Conservation (phyloP, 2,113 vertebrate genomes). For the Varanus salvator region DNA sequence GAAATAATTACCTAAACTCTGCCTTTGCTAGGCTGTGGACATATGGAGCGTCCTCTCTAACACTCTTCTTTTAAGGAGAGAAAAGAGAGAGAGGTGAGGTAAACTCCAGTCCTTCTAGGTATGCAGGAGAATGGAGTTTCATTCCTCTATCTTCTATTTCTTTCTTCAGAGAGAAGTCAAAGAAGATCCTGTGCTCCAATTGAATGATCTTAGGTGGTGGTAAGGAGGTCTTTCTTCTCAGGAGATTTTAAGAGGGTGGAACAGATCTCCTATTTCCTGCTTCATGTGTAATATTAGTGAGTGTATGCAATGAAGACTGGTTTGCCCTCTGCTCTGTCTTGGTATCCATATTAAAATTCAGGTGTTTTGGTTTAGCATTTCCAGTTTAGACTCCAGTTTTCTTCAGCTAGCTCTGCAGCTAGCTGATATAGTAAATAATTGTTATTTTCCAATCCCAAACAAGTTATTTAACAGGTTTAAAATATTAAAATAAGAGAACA, state of each 20-base stretch:
- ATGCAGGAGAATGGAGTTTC: neutral
- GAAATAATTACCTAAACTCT: neutral
- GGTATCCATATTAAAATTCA: too few species aligned
- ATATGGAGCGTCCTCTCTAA: too few species aligned
- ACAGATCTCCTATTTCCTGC: neutral
- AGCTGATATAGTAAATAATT: neutral
- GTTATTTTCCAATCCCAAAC: neutral
- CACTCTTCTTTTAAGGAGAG: neutral
- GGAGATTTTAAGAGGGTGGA: neutral
- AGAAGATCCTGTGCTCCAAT: neutral
- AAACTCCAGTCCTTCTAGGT: neutral
- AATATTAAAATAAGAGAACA: conserved; percentile 23
- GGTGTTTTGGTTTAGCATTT: neutral
- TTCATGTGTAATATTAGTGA: neutral
- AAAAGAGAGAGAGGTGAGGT: neutral
- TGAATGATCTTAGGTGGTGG: too few species aligned
- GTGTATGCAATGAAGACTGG: neutral
- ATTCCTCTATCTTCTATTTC: neutral
- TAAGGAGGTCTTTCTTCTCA: neutral
- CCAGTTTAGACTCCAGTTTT: neutral
- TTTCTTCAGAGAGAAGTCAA: neutral
- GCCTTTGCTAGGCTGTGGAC: neutral
- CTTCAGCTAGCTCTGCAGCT: neutral
- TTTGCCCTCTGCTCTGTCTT: neutral
- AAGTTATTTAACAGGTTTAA: neutral